phyloP scores from a whole-genome alignment of 2,113 vertebrate species.

The Salminus brasiliensis region DNA sequence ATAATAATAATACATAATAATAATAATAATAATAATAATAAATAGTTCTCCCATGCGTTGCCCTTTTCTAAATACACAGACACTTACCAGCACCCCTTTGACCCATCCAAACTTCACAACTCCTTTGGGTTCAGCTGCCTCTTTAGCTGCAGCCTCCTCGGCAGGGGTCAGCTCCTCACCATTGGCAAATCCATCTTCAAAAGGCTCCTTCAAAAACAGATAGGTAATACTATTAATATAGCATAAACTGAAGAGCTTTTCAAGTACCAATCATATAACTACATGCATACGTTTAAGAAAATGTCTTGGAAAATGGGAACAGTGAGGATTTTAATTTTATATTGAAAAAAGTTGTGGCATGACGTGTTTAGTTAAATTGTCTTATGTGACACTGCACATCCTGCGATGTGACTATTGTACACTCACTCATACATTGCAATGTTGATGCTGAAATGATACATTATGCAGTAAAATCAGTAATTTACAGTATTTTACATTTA shows the following conservation, averaged over 20 bases:
- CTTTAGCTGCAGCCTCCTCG: conserved; percentile 86
- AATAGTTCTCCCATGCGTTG: too few relatives aligned
- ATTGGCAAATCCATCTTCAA: conserved; percentile 96
- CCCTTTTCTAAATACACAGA: neutral
- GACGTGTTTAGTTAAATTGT: too few relatives aligned
- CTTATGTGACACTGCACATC: too few relatives aligned
- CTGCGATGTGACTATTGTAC: too few relatives aligned
- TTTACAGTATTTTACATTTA: too few relatives aligned
- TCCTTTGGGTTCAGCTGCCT: conserved; percentile 88
- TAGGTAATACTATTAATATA: neutral
- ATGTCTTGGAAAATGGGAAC: neutral
- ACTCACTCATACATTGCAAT: too few relatives aligned
- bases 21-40: neutral
- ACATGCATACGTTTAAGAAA: too few relatives aligned
- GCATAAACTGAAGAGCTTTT: too few relatives aligned
- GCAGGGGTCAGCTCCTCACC: conserved; percentile 92
- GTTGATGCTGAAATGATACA: too few relatives aligned
- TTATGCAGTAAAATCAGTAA: too few relatives aligned
- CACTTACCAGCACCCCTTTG: conserved; percentile 94
- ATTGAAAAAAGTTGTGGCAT: too few relatives aligned
- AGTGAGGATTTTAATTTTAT: neutral
- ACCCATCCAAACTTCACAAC: conserved; percentile 98
- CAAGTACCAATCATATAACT: too few relatives aligned
- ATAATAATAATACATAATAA: neutral
- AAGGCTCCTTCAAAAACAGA: conserved; percentile 83